Percentiles rank a stretch among this genome's conserved stretches.
Conservation (phyloP, 35 echinoderm and acorn worm genomes). For the Patiria miniata region DNA sequence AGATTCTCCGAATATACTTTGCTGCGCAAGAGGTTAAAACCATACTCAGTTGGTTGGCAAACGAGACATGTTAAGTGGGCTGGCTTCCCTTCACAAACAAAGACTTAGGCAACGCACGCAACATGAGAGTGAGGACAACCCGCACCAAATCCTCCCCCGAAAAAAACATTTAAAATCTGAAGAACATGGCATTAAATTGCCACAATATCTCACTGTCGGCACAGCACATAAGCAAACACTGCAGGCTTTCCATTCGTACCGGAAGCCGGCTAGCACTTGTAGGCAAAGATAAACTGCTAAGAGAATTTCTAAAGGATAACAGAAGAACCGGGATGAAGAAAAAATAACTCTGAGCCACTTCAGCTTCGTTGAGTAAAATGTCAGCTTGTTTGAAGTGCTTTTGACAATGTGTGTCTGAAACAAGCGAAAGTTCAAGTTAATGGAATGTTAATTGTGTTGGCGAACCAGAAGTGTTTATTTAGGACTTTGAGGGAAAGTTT, state of each 20-base stretch:
- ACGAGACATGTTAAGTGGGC: neutral
- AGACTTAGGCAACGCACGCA: too few species aligned
- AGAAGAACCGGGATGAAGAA: neutral
- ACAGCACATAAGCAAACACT: neutral
- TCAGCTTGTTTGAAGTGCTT: constrained; percentile 12
- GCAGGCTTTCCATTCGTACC: neutral
- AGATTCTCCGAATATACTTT: too few species aligned
- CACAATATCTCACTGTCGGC: constrained; percentile 14
- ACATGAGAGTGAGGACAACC: neutral
- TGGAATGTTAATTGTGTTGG: constrained; percentile 28
- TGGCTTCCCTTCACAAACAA: neutral
- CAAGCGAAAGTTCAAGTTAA: constrained; percentile 33
- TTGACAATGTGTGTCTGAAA: constrained; percentile 23
- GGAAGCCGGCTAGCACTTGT: constrained; percentile 5
- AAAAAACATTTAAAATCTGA: neutral
- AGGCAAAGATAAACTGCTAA: neutral
- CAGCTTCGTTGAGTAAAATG: neutral
- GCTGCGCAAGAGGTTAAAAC: constrained; percentile 1
- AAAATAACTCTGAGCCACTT: neutral
- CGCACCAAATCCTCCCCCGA: neutral
- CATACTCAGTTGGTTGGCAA: constrained; percentile 2
- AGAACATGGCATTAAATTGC: constrained; percentile 4
- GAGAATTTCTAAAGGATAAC: neutral
- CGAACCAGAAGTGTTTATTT: constrained; percentile 3
- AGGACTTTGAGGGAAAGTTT: constrained; percentile 12